phyloP scores from a whole-genome alignment of 2,797 vertebrate species.

The Steatocranus sp. region DNA sequence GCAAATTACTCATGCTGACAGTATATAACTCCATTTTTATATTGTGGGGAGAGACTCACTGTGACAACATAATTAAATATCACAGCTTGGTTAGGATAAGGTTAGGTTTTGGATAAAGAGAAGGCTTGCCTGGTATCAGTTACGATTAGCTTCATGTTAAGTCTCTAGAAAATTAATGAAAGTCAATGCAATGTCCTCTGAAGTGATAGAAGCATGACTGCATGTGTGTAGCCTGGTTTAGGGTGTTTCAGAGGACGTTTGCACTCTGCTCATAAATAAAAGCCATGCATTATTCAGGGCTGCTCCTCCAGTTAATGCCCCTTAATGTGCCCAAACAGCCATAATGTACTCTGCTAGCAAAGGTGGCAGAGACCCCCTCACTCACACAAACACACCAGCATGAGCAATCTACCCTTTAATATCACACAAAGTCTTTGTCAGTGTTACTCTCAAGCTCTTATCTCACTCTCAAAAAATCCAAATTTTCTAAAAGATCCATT shows the following conservation, averaged over 20 bases:
- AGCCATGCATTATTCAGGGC: constrained; percentile 66
- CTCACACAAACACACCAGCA: background rate
- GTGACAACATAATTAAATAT: background rate
- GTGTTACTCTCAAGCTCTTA: constrained; percentile 17
- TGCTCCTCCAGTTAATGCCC: constrained; percentile 64
- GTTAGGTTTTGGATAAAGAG: background rate
- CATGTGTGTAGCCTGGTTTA: background rate
- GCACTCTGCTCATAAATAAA: constrained; percentile 64
- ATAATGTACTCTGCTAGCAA: constrained; percentile 51
- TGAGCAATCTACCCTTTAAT: background rate
- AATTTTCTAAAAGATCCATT: constrained; percentile 26
- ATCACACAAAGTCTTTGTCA: constrained; percentile 17
- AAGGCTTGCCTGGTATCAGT: background rate
- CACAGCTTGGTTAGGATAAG: background rate
- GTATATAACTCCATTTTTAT: accelerated
- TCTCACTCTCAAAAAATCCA: constrained; percentile 6
- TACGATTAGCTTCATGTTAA: background rate
- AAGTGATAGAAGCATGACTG: background rate
- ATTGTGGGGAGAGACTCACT: background rate
- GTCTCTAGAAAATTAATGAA: background rate
- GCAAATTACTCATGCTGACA: accelerated
- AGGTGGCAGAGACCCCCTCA: constrained; percentile 45
- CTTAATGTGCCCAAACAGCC: constrained; percentile 68
- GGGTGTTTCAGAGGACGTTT: constrained; percentile 49
- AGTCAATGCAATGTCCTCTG: background rate